A percentile compares a stretch with the other conserved stretches of the same genome.
Conservation (phyloP, 2,888 invertebrate species). For the Proisotoma minuta region DNA sequence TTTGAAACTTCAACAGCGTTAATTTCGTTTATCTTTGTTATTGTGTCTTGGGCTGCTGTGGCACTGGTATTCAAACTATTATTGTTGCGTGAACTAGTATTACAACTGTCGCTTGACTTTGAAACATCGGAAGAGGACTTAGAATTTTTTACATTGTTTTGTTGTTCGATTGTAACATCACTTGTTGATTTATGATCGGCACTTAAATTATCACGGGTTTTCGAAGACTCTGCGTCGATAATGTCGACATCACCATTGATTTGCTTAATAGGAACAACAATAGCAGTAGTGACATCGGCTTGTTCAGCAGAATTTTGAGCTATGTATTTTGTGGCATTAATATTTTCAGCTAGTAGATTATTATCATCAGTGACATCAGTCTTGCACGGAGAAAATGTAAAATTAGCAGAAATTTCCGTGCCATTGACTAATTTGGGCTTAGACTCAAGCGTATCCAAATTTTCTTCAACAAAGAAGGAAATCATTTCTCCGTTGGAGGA, state of each 20-base stretch:
- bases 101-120: conserved; percentile 19
- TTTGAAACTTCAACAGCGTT: neutral
- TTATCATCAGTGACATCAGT: neutral
- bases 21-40: conserved; percentile 12
- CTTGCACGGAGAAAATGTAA: conserved; percentile 6
- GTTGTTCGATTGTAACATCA: conserved; percentile 14
- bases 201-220: conserved; percentile 32
- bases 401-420: conserved; percentile 10
- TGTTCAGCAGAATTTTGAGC: neutral
- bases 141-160: conserved; percentile 8
- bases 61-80: conserved; percentile 20
- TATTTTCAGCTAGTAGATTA: neutral
- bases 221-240: neutral
- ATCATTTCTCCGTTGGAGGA: neutral
- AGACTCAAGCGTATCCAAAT: neutral
- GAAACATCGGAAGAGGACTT: conserved; percentile 21
- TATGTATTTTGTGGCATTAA: conserved; percentile 4
- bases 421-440: conserved; percentile 16
- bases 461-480: neutral
- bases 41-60: too few relatives aligned
- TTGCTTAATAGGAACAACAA: conserved; percentile 5
- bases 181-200: conserved; percentile 22
- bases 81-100: conserved; percentile 26
- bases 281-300: too few relatives aligned
- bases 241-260: neutral